Evolutionary conservation across 30 jellyfish, hydroid and myxozoan genomes (phyloP), one percentile per base, ranked within the genome.

Genomic region (Euphysa ruthae): DNA sequence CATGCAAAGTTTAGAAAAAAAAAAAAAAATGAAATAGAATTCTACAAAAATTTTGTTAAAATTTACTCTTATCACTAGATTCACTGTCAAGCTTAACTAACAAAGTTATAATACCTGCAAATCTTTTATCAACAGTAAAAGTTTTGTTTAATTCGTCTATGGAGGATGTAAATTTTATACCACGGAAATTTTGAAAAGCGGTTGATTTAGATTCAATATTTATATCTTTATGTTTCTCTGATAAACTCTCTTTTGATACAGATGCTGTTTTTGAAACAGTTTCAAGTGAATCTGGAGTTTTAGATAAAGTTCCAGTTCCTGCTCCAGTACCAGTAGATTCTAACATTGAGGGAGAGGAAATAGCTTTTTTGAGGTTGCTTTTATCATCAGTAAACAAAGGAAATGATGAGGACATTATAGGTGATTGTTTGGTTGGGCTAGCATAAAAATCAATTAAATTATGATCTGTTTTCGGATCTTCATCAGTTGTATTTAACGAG

Each of bases 141-240:
- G 77, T 63, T 42, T 43, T 24, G 14, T 63, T 63, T 18, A 32
- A 63, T 32, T 63, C 77, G 31, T 63, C 70, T 25, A 22, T n/a
- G 16, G 63, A 24, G 16, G 3, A 7, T 10, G 70, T 68, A 28
- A 61, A 61, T 31, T 61, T 61, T 4, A 61, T 27, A 5, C 75
- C 75, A 3, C 58, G 12, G 24, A 30, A 43, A 54, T 22, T 43
- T 43, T 51, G 28, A n/a, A n/a, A n/a, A n/a, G n/a, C n/a, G n/a
- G n/a, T n/a, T n/a, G n/a, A n/a, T n/a, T n/a, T n/a, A n/a, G n/a
- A n/a, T n/a, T n/a, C n/a, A n/a, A n/a, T n/a, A n/a, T n/a, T n/a
- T n/a, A n/a, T n/a, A n/a, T n/a, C n/a, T n/a, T n/a, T n/a, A n/a
- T n/a, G n/a, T n/a, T n/a, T n/a, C n/a, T n/a, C n/a, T n/a, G n/a